Conservation (phyloP, 35 echinoderm and acorn worm genomes). For the Apostichopus japonicus region DNA sequence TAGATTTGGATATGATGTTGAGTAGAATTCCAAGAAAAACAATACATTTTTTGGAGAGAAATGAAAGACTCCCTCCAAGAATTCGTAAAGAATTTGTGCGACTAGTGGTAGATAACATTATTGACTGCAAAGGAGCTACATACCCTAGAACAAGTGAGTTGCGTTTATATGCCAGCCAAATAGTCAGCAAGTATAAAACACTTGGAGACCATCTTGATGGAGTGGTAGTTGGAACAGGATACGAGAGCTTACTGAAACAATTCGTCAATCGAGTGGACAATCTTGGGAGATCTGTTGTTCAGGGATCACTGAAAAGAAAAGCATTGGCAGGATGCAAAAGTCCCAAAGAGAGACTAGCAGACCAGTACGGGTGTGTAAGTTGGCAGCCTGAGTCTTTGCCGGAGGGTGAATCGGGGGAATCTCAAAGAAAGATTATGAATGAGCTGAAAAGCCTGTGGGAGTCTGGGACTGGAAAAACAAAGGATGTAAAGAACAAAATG, state of each 20-base stretch:
- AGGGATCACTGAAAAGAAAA: constrained; percentile 9
- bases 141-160: neutral
- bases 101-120: neutral
- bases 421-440: constrained; percentile 24
- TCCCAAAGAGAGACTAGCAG: constrained; percentile 10
- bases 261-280: constrained; percentile 34
- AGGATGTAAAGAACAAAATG: neutral
- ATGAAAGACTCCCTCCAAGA: neutral
- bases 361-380: constrained; percentile 49
- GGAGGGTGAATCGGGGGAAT: constrained; percentile 29
- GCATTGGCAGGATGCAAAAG: neutral
- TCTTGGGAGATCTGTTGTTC: neutral
- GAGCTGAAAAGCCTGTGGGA: constrained; percentile 3
- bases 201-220: constrained; percentile 27
- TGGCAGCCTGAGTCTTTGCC: constrained; percentile 44
- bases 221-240: constrained; percentile 18
- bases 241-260: constrained; percentile 25
- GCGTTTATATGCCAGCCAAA: constrained; percentile 9
- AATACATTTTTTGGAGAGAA: neutral
- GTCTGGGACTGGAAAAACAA: neutral
- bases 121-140: neutral
- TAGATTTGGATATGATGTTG: too few relatives aligned
- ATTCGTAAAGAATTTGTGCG: constrained; percentile 20
- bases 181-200: too few relatives aligned
- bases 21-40: too few relatives aligned